Evolutionary conservation across 2,888 invertebrate species (phyloP), one percentile per base, ranked within the genome.

Genomic region (Arrhopalites spinosus): DNA sequence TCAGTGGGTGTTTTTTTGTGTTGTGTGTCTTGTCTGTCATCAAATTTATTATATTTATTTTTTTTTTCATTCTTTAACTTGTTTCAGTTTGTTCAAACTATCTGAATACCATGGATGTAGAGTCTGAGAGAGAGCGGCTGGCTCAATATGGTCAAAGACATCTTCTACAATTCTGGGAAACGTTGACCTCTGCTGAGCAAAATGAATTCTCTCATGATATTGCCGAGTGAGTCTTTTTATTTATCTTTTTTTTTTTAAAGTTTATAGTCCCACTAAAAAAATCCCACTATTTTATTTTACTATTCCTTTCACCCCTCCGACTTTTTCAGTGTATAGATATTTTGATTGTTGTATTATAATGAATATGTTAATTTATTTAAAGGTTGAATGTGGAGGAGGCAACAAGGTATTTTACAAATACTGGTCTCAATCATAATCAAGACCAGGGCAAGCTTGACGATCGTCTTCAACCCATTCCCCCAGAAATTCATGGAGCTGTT

Each of bases 391-490:
- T 93, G 67, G 87, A 87, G n/a, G 92, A 94, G 86, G 89, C 92
- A 15, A 90, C 89, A 74, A 86, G 87, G 27, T 91, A 90, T 83
- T 95, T 92, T 85, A 75, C 75, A 13, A 80, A 83, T 66, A 81
- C 83, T 3, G 63, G 77, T 20, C 66, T 77, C 23, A 87, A 88
- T 67, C 88, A 88, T 76, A 91, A 92, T 0, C 88, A 88, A 81
- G 89, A 90, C 71, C 83, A 83, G 79, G 89, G 90, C 82, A 92
- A 92, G 85, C 85, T 93, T 59, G 95, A 96, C 84, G 91, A 92
- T 79, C 90, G 92, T 78, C 88, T 97, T 84, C 90, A 93, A 84
- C 95, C 96, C 0, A 90, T 97, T 72, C 93, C 95, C 0, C 87
- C 90, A n/a, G 89, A 91, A 15, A 90, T 92, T 78, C 91, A 93